Percentiles rank a stretch among this genome's conserved stretches.
Conservation (phyloP, 2,888 invertebrate species). For the Caenorhabditis angaria region DNA sequence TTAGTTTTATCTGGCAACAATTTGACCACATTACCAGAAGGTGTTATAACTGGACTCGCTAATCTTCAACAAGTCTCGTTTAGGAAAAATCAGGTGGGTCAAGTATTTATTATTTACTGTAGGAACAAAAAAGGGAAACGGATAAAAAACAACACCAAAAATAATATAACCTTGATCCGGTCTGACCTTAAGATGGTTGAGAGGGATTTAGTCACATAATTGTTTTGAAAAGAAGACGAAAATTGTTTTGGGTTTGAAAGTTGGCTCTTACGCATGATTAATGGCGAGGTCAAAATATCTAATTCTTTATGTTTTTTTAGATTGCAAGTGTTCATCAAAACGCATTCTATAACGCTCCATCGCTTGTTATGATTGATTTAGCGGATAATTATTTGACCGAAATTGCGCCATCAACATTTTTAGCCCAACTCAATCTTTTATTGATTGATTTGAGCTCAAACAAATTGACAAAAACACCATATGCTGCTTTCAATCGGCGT, state of each 20-base stretch:
- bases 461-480: slow-evolving; percentile 66
- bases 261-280: neutral
- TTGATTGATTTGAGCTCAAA: slow-evolving; percentile 70
- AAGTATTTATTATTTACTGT: neutral
- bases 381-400: slow-evolving; percentile 64
- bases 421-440: slow-evolving; percentile 70
- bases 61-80: slow-evolving; percentile 70
- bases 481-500: slow-evolving; percentile 69
- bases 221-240: neutral
- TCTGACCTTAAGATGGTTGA: slow-evolving; percentile 5
- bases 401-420: slow-evolving; percentile 67
- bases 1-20: slow-evolving; percentile 66
- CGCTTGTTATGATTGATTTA: slow-evolving; percentile 70
- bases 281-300: neutral
- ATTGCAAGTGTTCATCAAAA: slow-evolving; percentile 67
- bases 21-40: slow-evolving; percentile 54
- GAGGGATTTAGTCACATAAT: slow-evolving; percentile 10
- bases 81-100: slow-evolving; percentile 66
- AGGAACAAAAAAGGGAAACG: neutral
- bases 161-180: slow-evolving; percentile 11
- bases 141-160: slow-evolving; percentile 9
- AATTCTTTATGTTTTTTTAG: slow-evolving; percentile 55
- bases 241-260: neutral
- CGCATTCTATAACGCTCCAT: slow-evolving; percentile 70
- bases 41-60: slow-evolving; percentile 59